These are phyloP conservation scores for Astreopora myriophthalma DNA, from an alignment of 64 coral and sea anemone species.

Conservation along the genomic window DNA sequence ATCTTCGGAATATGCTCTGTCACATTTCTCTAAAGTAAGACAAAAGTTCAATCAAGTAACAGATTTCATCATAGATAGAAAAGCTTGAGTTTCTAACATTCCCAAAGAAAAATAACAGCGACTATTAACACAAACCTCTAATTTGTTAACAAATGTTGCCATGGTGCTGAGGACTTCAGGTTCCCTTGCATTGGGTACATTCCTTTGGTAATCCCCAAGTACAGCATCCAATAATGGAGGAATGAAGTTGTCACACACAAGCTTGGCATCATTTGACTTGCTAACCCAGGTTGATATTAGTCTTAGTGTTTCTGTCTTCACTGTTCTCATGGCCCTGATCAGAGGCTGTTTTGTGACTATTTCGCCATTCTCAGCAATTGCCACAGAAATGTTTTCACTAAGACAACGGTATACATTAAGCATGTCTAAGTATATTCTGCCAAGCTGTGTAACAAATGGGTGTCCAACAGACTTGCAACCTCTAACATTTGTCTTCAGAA, in stretches of 20 bases:
- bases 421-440: conserved; percentile 99
- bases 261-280: conserved; percentile 94
- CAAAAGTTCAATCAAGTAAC: not conserved
- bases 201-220: conserved; percentile 95
- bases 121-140: conserved; percentile 74
- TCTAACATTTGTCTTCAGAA: conserved; percentile 98
- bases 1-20: conserved; percentile 92
- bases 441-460: conserved; percentile 97
- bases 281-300: conserved; percentile 97
- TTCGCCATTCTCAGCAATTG: conserved; percentile 89
- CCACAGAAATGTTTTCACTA: conserved; percentile 98
- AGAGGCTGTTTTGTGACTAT: conserved; percentile 96
- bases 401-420: conserved; percentile 97
- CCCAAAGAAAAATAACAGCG: not conserved
- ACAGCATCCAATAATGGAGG: conserved; percentile 98
- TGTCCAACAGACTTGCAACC: conserved; percentile 99
- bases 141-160: conserved; percentile 97
- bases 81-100: no score
- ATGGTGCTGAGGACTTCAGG: conserved; percentile 97
- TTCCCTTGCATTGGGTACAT: conserved; percentile 90
- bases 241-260: conserved; percentile 99
- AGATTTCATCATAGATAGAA: not conserved
- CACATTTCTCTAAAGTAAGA: conserved; percentile 72
- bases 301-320: conserved; percentile 92
- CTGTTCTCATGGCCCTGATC: conserved; percentile 94